Evolutionary conservation across 2,888 invertebrate species (phyloP).

Genomic region (Eristalinus sepulchralis): DNA sequence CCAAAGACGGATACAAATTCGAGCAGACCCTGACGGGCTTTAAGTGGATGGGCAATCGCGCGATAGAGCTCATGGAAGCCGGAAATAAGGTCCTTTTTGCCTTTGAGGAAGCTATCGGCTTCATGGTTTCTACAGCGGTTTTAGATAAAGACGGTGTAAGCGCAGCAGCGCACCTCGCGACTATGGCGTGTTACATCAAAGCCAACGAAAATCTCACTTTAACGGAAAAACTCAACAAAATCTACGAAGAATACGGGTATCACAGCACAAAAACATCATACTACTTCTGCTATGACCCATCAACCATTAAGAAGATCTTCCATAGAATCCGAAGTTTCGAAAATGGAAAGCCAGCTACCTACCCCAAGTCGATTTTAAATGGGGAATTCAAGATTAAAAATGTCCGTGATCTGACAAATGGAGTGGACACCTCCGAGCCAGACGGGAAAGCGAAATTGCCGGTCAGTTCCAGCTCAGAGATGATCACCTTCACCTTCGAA

Average conservation of each 20-base stretch:
- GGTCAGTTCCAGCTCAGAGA: constrained; percentile 87
- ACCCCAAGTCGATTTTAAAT: constrained; percentile 85
- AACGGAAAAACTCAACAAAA: constrained; percentile 85
- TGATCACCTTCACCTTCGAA: constrained; percentile 96
- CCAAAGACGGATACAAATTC: constrained; percentile 88
- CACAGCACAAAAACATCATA: constrained; percentile 95
- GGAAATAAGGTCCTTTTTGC: constrained; percentile 93
- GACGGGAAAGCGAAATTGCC: constrained; percentile 87
- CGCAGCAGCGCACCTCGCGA: constrained; percentile 90
- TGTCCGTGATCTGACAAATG: constrained; percentile 92
- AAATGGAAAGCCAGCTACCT: constrained; percentile 82
- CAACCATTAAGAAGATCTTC: constrained; percentile 88
- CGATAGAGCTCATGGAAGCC: constrained; percentile 86
- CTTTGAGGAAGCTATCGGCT: constrained; percentile 99
- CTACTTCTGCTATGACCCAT: constrained; percentile 90
- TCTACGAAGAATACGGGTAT: constrained; percentile 93
- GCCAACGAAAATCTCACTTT: constrained; percentile 83
- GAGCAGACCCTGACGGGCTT: constrained; percentile 98
- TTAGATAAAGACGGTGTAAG: constrained; percentile 98
- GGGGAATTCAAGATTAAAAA: constrained; percentile 85
- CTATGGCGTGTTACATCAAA: constrained; percentile 88
- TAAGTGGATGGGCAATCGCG: constrained; percentile 98
- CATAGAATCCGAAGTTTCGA: constrained; percentile 89
- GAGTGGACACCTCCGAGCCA: constrained; percentile 86
- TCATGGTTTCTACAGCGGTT: constrained; percentile 94